Conservation (phyloP, 2,113 vertebrate species). For the Anguilla japonica region DNA sequence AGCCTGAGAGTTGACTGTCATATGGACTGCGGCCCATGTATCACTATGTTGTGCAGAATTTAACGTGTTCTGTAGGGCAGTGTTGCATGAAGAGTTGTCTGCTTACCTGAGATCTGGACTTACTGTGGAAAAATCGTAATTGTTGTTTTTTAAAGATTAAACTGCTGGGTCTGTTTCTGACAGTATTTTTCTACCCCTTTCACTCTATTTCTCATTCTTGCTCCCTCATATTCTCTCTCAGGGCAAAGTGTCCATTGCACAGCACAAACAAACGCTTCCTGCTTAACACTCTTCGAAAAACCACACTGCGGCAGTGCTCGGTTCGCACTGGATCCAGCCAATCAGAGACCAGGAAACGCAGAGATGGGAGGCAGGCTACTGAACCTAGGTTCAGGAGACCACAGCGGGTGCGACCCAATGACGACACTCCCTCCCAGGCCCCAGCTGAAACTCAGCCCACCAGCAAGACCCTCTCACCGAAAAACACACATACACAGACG, state of each 20-base stretch:
- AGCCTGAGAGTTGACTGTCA: no score
- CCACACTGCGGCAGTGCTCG: conserved; percentile 62
- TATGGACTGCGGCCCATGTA: no score
- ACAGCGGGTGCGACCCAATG: not conserved
- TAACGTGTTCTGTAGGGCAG: no score
- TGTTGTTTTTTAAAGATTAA: no score
- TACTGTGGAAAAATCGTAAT: no score
- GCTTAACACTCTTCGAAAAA: conserved; percentile 91
- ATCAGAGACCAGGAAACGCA: conserved; percentile 34
- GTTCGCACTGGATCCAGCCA: conserved; percentile 55
- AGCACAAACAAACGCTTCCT: conserved; percentile 95
- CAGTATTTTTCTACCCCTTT: not conserved
- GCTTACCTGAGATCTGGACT: no score
- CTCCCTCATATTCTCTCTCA: conserved; percentile 49
- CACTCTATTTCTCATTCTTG: conserved; percentile 34
- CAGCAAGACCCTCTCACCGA: not conserved
- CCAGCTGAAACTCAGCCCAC: not conserved
- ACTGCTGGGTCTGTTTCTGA: no score
- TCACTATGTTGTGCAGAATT: no score
- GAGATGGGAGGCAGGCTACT: conserved; percentile 37
- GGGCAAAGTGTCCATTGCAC: conserved; percentile 94
- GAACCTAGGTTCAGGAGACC: conserved; percentile 12
- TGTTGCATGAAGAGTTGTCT: no score
- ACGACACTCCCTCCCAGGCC: conserved; percentile 6
- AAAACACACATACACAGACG: not conserved